A percentile compares a stretch with the other conserved stretches of the same genome.
Evolutionary conservation across 1,140 invertebrate genomes (phyloP).

Genomic region (Tribolium madens): DNA sequence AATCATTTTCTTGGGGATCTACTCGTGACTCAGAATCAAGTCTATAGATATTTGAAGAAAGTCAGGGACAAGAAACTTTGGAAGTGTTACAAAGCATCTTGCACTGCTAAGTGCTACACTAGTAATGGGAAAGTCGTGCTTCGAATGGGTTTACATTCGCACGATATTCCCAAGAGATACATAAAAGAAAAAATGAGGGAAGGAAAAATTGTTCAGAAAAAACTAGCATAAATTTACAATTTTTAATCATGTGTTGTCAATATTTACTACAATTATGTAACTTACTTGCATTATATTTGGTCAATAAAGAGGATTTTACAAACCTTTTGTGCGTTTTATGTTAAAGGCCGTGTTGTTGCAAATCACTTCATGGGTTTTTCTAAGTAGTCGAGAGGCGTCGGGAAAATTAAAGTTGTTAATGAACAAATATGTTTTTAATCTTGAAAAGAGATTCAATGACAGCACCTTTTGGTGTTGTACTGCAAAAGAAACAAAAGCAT

Average conservation of each 20-base stretch:
- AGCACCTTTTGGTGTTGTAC: too few relatives aligned
- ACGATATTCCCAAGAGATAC: constrained; percentile 45
- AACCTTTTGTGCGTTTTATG: too few relatives aligned
- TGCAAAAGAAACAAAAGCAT: too few relatives aligned
- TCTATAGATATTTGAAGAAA: constrained; percentile 51
- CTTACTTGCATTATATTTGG: too few relatives aligned
- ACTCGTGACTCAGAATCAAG: constrained; percentile 53
- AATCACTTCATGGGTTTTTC: too few relatives aligned
- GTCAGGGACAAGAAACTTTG: constrained; percentile 48
- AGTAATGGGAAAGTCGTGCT: constrained; percentile 48
- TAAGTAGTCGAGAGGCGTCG: too few relatives aligned
- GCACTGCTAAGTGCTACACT: constrained; percentile 53
- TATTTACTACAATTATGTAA: too few relatives aligned
- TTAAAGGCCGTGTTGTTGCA: too few relatives aligned
- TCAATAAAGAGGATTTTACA: too few relatives aligned
- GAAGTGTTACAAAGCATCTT: constrained; percentile 52
- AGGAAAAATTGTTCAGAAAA: not conserved
- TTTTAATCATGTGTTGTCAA: not conserved
- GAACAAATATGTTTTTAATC: too few relatives aligned
- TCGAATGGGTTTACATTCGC: constrained; percentile 54
- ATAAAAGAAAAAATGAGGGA: not conserved
- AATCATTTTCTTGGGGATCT: not conserved
- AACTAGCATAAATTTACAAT: not conserved
- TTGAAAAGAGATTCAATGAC: too few relatives aligned
- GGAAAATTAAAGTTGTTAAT: too few relatives aligned